Evolutionary conservation across 2,888 invertebrate species (phyloP).

Genomic region (Cantharis lateralis): DNA sequence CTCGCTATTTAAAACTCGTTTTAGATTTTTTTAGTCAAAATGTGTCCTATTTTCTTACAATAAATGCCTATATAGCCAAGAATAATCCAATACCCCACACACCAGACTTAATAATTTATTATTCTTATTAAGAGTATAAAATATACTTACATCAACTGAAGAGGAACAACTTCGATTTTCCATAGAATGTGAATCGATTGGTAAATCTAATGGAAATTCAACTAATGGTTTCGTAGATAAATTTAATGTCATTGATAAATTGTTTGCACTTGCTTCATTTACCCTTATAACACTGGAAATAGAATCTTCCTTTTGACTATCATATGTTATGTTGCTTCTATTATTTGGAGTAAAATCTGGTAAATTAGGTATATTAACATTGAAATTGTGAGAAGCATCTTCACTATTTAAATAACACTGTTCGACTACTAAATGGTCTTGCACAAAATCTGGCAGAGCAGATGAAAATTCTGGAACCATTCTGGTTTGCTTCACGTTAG

Average conservation of each 20-base stretch:
- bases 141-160: conserved; percentile 35
- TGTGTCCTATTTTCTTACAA: too few species aligned
- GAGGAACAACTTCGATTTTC: conserved; percentile 41
- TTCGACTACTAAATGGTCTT: conserved; percentile 84
- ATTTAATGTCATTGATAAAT: conserved; percentile 47
- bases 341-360: conserved; percentile 68
- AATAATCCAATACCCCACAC: too few species aligned
- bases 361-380: conserved; percentile 63
- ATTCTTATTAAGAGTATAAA: neutral
- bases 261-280: conserved; percentile 32
- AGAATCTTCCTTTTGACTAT: conserved; percentile 37
- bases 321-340: conserved; percentile 34
- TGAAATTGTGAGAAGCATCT: conserved; percentile 59
- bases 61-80: too few species aligned
- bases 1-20: too few species aligned
- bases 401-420: conserved; percentile 69
- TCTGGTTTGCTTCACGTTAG: conserved; percentile 56
- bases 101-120: neutral
- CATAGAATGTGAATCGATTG: conserved; percentile 36
- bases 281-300: conserved; percentile 35
- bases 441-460: conserved; percentile 84
- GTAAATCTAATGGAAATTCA: conserved; percentile 54
- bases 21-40: too few species aligned
- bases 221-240: conserved; percentile 48
- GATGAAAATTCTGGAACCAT: conserved; percentile 63